Evolutionary conservation across 1,140 invertebrate species (phyloP).

Genomic region (Heterodera schachtii): DNA sequence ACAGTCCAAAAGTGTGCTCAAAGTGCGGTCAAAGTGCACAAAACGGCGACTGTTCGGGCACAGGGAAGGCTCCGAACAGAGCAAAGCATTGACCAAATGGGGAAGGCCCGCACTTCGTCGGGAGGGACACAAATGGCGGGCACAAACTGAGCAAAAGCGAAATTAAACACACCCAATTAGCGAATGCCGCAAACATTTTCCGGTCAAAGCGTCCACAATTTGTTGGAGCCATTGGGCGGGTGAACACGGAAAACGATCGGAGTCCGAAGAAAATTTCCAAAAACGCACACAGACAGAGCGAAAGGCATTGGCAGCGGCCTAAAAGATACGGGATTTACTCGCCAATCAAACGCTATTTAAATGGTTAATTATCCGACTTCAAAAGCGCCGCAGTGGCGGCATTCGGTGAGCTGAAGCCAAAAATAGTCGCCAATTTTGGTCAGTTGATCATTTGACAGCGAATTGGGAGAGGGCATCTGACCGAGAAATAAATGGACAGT

Average conservation of each 20-base stretch:
- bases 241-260: constrained; percentile 1
- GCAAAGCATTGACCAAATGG: constrained; percentile 50
- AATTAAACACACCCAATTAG: neutral
- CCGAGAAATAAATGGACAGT: neutral
- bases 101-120: constrained; percentile 58
- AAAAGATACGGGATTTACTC: neutral
- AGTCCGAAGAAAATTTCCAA: constrained; percentile 31
- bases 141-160: constrained; percentile 39
- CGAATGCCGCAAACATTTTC: constrained; percentile 30
- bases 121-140: constrained; percentile 51
- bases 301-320: constrained; percentile 52
- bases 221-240: constrained; percentile 49
- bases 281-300: constrained; percentile 43
- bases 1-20: constrained; percentile 37
- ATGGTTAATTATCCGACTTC: constrained; percentile 23
- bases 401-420: constrained; percentile 58
- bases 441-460: constrained; percentile 28
- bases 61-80: constrained; percentile 44
- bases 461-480: neutral
- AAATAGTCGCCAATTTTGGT: constrained; percentile 50
- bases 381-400: constrained; percentile 57
- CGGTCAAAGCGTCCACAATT: constrained; percentile 43
- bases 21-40: constrained; percentile 39
- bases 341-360: neutral
- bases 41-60: neutral